Conservation (phyloP, 2,113 vertebrate genomes). For the Calonectris borealis region DNA sequence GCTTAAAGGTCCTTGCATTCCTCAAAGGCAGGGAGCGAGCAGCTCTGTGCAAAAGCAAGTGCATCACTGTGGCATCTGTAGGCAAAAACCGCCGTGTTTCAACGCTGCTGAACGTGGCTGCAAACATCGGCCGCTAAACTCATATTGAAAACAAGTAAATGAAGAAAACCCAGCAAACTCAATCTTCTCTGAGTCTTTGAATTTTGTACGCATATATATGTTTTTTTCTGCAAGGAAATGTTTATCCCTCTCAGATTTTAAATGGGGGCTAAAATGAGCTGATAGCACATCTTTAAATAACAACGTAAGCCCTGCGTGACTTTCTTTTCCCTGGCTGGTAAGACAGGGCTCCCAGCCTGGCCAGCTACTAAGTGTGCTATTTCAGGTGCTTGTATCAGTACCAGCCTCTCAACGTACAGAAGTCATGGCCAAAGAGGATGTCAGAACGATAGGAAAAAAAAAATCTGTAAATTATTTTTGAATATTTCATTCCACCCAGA, state of each 20-base stretch:
- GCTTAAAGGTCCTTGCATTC: background rate
- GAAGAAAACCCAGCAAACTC: background rate
- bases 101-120: fast-evolving
- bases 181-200: background rate
- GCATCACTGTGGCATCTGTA: fast-evolving
- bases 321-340: background rate
- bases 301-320: background rate
- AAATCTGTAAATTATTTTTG: background rate
- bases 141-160: background rate
- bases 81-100: background rate
- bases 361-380: background rate
- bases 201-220: background rate
- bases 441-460: background rate
- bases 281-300: background rate
- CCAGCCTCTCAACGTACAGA: background rate
- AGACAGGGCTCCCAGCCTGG: background rate
- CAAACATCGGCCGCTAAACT: fast-evolving
- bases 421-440: background rate
- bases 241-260: background rate
- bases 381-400: background rate
- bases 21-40: background rate
- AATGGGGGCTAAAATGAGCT: background rate
- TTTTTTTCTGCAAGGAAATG: background rate
- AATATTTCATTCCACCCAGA: background rate
- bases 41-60: background rate